phyloP scores from a whole-genome alignment of 2,113 vertebrate species.

The Pelmatolapia mariae region DNA sequence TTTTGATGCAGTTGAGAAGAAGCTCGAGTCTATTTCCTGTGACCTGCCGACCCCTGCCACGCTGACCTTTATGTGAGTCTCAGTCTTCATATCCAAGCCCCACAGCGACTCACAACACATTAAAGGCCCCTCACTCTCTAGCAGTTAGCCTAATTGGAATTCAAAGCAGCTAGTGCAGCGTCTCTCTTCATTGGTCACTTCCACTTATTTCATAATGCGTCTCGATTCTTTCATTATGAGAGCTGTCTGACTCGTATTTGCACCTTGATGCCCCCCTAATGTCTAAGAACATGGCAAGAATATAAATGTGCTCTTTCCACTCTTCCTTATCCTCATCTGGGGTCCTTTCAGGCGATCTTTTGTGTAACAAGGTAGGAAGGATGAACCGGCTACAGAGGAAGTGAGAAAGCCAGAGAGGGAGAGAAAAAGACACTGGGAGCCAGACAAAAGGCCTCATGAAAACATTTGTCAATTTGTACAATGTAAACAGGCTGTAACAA shows the following conservation, averaged over 20 bases:
- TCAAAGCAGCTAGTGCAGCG: slow-evolving; percentile 81
- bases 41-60: slow-evolving; percentile 74
- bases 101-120: slow-evolving; percentile 44
- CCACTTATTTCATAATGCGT: slow-evolving; percentile 87
- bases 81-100: slow-evolving; percentile 74
- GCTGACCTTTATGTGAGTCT: slow-evolving; percentile 80
- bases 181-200: slow-evolving; percentile 86
- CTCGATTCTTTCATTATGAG: slow-evolving; percentile 89
- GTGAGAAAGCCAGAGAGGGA: not conserved
- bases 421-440: not conserved
- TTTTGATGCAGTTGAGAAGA: slow-evolving; percentile 26
- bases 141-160: slow-evolving; percentile 81
- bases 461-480: slow-evolving; percentile 67
- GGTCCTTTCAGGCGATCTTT: not conserved
- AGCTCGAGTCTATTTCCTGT: slow-evolving; percentile 27
- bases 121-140: slow-evolving; percentile 43
- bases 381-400: not conserved
- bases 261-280: slow-evolving; percentile 92
- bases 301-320: slow-evolving; percentile 70
- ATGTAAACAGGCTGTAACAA: slow-evolving; percentile 69
- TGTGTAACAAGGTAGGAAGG: not conserved
- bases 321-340: slow-evolving; percentile 4
- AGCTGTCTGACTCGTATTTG: slow-evolving; percentile 94
- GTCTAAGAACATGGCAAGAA: slow-evolving; percentile 80
- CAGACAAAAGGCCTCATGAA: slow-evolving; percentile 46